phyloP scores from a whole-genome alignment of 2,888 invertebrate genomes.

The Blastobasis lacticolella region DNA sequence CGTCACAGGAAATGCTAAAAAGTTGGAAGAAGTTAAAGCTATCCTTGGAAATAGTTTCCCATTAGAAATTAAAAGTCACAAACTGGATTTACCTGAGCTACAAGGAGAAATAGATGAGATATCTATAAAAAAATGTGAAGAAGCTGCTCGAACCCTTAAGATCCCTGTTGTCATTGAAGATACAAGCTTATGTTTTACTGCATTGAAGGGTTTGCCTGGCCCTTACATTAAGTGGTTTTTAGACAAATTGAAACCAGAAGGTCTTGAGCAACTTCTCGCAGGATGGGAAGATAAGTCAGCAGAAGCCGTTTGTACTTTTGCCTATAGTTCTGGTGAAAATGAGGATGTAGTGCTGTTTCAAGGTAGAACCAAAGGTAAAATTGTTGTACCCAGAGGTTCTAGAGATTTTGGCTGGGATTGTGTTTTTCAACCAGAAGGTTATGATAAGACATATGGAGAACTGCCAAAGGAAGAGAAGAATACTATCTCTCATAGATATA shows the following conservation, averaged over 20 bases:
- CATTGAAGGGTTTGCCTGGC: constrained; percentile 92
- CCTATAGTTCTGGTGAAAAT: constrained; percentile 79
- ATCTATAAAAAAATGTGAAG: constrained; percentile 88
- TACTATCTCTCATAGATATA: constrained; percentile 92
- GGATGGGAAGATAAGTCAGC: constrained; percentile 96
- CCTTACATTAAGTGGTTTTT: constrained; percentile 98
- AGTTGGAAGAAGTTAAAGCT: constrained; percentile 90
- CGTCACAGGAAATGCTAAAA: constrained; percentile 96
- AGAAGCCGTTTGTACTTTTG: constrained; percentile 94
- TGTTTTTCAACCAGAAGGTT: constrained; percentile 90
- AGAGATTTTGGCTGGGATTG: constrained; percentile 98
- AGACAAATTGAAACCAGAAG: constrained; percentile 90
- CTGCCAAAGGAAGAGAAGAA: constrained; percentile 91
- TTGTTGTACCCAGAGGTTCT: constrained; percentile 90
- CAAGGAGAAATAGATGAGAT: constrained; percentile 96
- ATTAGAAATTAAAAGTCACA: constrained; percentile 76
- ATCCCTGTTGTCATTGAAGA: constrained; percentile 96
- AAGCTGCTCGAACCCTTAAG: constrained; percentile 84
- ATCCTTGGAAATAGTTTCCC: constrained; percentile 90
- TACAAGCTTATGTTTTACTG: constrained; percentile 94
- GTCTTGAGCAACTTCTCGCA: constrained; percentile 80
- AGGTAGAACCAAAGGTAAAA: constrained; percentile 88
- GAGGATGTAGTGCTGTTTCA: constrained; percentile 83
- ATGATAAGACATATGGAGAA: constrained; percentile 91
- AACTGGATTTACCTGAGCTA: constrained; percentile 92